These are phyloP conservation scores for Pterois miles DNA, from an alignment of 2,797 vertebrate species.

Conservation along the genomic window DNA sequence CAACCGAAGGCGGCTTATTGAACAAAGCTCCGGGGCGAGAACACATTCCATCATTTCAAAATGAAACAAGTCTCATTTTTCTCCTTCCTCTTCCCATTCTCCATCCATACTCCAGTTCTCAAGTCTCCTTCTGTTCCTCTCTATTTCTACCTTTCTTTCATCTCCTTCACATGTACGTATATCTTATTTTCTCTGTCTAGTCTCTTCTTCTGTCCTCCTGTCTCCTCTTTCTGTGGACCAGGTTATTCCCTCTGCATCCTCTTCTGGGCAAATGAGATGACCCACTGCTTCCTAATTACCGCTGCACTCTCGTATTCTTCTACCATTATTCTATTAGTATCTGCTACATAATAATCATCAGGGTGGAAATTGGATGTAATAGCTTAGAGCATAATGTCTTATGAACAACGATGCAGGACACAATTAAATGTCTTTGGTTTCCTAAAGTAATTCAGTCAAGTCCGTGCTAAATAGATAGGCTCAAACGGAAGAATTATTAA, in stretches of 20 bases:
- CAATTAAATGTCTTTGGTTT: slow-evolving; percentile 58
- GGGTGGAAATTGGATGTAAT: slow-evolving; percentile 71
- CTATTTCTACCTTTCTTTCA: slow-evolving; percentile 16
- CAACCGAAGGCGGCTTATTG: slow-evolving; percentile 68
- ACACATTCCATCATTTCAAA: slow-evolving; percentile 71
- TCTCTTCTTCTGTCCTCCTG: not conserved
- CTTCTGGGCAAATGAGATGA: slow-evolving; percentile 73
- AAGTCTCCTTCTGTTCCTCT: slow-evolving; percentile 14
- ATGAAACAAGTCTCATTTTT: slow-evolving; percentile 69
- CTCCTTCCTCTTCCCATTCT: slow-evolving; percentile 38
- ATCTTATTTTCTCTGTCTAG: slow-evolving; percentile 10
- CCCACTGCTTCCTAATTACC: slow-evolving; percentile 76
- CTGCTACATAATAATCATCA: slow-evolving; percentile 73
- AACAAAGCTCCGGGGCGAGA: slow-evolving; percentile 64
- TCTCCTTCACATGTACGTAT: slow-evolving; percentile 28
- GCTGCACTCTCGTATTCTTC: slow-evolving; percentile 61
- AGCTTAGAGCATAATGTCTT: slow-evolving; percentile 64
- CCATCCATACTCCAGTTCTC: slow-evolving; percentile 24
- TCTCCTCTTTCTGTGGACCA: slow-evolving; percentile 48
- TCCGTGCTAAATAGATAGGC: slow-evolving; percentile 41
- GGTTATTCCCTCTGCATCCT: slow-evolving; percentile 66
- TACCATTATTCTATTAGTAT: slow-evolving; percentile 78
- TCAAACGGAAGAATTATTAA: slow-evolving; percentile 43
- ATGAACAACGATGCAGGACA: slow-evolving; percentile 56
- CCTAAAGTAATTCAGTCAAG: slow-evolving; percentile 40